phyloP scores from a whole-genome alignment of 1,140 invertebrate species.

The Plectrocnemia conspersa region DNA sequence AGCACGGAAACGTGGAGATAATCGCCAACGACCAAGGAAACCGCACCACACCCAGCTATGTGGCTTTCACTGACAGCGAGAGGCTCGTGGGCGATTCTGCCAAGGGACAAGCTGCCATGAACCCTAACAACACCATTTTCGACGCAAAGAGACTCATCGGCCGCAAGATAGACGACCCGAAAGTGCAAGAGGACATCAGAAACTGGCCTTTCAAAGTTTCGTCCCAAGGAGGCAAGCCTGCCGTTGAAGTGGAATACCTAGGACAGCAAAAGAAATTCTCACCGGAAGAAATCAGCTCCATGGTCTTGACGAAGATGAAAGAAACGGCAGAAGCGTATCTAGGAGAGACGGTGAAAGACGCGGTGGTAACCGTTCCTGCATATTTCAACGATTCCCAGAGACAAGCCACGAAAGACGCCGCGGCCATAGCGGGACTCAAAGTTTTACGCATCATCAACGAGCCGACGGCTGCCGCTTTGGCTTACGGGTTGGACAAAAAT shows the following conservation, averaged over 20 bases:
- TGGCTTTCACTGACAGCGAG: conserved; percentile 81
- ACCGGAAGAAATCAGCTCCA: conserved; percentile 71
- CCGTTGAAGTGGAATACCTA: conserved; percentile 64
- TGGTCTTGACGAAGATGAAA: conserved; percentile 58
- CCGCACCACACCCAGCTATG: conserved; percentile 85
- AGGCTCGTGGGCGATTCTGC: conserved; percentile 68
- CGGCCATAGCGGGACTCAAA: conserved; percentile 62
- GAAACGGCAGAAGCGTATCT: conserved; percentile 56
- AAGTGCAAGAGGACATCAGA: conserved; percentile 68
- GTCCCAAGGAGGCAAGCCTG: conserved; percentile 56
- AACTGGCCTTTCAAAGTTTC: conserved; percentile 72
- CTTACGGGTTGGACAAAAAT: conserved; percentile 73
- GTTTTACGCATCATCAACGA: conserved; percentile 69
- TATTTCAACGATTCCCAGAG: conserved; percentile 55
- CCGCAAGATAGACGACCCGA: conserved; percentile 63
- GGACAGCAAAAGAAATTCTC: conserved; percentile 63
- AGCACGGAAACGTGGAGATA: conserved; percentile 86
- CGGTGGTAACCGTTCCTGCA: conserved; percentile 55
- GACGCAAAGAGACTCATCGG: conserved; percentile 60
- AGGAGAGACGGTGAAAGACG: conserved; percentile 59
- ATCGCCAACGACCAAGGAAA: conserved; percentile 95
- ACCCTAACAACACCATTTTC: conserved; percentile 52
- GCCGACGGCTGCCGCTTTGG: conserved; percentile 68
- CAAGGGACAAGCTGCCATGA: conserved; percentile 62
- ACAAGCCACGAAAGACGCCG: conserved; percentile 59